These are phyloP conservation scores for Pandemis heparana DNA, from an alignment of 2,888 invertebrate species.

Conservation along the genomic window DNA sequence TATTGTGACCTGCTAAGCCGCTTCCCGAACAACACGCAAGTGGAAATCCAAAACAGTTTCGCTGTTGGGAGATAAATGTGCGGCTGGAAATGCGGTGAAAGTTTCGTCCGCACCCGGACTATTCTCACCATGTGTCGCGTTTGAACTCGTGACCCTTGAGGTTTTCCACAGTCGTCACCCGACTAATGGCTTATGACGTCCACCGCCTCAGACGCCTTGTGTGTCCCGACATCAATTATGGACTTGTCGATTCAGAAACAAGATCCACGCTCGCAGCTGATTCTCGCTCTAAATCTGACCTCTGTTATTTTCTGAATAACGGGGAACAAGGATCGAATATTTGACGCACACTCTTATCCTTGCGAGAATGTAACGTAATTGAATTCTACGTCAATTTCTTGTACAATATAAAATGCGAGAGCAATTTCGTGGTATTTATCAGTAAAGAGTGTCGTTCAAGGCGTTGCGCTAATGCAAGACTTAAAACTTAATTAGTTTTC, in stretches of 20 bases:
- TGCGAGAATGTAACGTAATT: constrained; percentile 32
- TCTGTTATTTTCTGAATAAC: constrained; percentile 15
- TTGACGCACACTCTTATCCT: constrained; percentile 25
- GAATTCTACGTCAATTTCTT: constrained; percentile 38
- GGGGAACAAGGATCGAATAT: constrained; percentile 18
- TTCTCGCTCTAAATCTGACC: constrained; percentile 25
- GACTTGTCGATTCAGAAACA: constrained; percentile 51
- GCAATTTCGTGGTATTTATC: constrained; percentile 30
- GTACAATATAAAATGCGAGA: constrained; percentile 18
- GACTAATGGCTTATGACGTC: constrained; percentile 73
- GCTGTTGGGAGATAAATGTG: constrained; percentile 74
- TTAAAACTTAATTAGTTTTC: constrained; percentile 58
- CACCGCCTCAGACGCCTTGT: constrained; percentile 54
- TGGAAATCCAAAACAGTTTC: constrained; percentile 61
- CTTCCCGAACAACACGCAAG: constrained; percentile 48
- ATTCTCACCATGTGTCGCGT: constrained; percentile 75
- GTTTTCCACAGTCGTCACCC: constrained; percentile 68
- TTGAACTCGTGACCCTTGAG: constrained; percentile 74
- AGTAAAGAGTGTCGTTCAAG: constrained; percentile 35
- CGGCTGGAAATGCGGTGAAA: constrained; percentile 68
- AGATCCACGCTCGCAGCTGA: constrained; percentile 30
- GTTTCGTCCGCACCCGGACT: constrained; percentile 68
- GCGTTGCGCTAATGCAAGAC: constrained; percentile 48
- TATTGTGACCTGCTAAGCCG: constrained; percentile 43
- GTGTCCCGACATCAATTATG: constrained; percentile 60